These are phyloP conservation scores for Drosophila rufa DNA, from an alignment of 1,140 invertebrate species.

Conservation along the genomic window DNA sequence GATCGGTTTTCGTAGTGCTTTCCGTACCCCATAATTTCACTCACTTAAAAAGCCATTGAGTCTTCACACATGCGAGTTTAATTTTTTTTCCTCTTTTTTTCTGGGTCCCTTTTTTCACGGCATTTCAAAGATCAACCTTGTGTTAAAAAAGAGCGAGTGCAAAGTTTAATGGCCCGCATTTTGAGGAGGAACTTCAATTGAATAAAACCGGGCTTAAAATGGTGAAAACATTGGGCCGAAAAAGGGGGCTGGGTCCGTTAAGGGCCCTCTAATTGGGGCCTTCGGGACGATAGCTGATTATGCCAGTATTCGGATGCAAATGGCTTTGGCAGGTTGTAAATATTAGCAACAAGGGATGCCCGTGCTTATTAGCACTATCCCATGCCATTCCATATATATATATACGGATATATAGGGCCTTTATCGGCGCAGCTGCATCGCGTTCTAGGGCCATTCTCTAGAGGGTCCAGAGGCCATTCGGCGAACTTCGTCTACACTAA, in stretches of 20 bases:
- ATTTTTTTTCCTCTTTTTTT: conserved; percentile 17
- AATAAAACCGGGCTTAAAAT: conserved; percentile 28
- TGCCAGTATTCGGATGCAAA: conserved; percentile 57
- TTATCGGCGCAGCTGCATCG: conserved; percentile 34
- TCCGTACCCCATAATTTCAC: conserved; percentile 30
- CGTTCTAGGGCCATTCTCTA: conserved; percentile 15
- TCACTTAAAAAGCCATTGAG: conserved; percentile 44
- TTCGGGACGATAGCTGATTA: conserved; percentile 55
- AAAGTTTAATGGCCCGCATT: conserved; percentile 46
- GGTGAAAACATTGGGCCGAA: conserved; percentile 14
- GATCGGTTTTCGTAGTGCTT: conserved; percentile 12
- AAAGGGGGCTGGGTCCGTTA: conserved; percentile 21
- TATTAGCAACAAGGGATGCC: conserved; percentile 6
- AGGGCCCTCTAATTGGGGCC: conserved; percentile 46
- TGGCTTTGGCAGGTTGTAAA: conserved; percentile 39
- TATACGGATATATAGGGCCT: not conserved
- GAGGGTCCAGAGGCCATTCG: conserved; percentile 29
- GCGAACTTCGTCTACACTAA: conserved; percentile 61
- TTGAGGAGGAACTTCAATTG: conserved; percentile 21
- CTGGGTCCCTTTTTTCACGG: conserved; percentile 21
- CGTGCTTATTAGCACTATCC: conserved; percentile 13
- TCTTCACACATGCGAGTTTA: conserved; percentile 34
- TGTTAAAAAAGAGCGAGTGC: conserved; percentile 12
- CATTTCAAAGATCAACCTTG: conserved; percentile 7
- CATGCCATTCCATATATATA: not conserved